Percentiles rank a stretch among this genome's conserved stretches.
Evolutionary conservation across 2,888 invertebrate species (phyloP).

Genomic region (Eupithecia subumbrata): DNA sequence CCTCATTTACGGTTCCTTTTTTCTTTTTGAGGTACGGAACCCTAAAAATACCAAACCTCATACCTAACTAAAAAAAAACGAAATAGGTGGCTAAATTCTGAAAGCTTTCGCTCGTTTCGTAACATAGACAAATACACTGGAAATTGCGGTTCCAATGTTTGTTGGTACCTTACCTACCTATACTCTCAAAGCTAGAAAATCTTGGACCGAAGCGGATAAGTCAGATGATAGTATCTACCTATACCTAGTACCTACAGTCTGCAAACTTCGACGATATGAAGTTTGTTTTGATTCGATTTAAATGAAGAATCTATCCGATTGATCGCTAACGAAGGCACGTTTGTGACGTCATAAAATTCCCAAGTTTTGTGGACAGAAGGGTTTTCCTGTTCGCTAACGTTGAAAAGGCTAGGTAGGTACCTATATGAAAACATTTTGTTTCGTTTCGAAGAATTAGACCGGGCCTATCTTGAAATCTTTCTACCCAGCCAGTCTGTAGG

Average conservation of each 20-base stretch:
- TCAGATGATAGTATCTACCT: too few relatives aligned
- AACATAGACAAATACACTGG: too few relatives aligned
- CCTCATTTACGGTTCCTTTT: too few relatives aligned
- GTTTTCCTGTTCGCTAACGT: background rate
- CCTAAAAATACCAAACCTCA: too few relatives aligned
- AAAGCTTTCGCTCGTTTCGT: too few relatives aligned
- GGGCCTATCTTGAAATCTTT: background rate
- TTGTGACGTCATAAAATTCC: constrained; percentile 10
- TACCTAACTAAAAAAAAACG: background rate
- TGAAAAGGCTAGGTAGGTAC: background rate
- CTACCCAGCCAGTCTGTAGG: background rate
- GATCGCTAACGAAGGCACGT: background rate
- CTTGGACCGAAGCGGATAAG: background rate
- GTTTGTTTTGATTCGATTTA: background rate
- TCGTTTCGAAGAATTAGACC: background rate
- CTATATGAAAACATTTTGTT: background rate
- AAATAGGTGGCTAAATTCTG: too few relatives aligned
- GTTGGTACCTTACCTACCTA: too few relatives aligned
- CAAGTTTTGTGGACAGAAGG: background rate
- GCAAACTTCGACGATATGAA: background rate
- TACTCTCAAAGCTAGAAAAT: too few relatives aligned
- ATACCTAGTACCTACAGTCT: too few relatives aligned
- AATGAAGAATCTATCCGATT: background rate
- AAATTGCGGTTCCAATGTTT: too few relatives aligned
- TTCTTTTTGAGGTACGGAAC: too few relatives aligned